Conservation (phyloP, 2,888 invertebrate species). For the Ganaspis brasiliensis region DNA sequence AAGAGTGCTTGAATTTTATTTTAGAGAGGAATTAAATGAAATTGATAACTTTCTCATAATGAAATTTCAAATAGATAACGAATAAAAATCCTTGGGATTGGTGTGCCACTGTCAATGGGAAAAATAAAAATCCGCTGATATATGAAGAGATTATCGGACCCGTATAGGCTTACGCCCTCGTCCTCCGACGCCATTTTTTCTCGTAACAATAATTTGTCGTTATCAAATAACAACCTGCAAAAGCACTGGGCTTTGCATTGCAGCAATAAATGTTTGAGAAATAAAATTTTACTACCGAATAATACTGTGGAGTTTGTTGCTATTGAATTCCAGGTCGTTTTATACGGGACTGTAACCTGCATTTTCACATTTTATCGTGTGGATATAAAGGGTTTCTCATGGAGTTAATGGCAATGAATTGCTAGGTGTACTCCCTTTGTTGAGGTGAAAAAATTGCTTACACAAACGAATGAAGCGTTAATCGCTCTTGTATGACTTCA, state of each 20-base stretch:
- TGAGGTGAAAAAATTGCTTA: constrained; percentile 47
- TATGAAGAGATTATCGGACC: constrained; percentile 79
- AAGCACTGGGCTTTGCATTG: constrained; percentile 64
- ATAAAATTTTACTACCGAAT: constrained; percentile 80
- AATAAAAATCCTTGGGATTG: constrained; percentile 3
- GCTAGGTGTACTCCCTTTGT: constrained; percentile 34
- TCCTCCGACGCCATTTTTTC: constrained; percentile 71
- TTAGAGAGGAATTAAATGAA: constrained; percentile 24
- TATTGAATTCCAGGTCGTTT: constrained; percentile 77
- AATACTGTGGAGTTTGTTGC: constrained; percentile 77
- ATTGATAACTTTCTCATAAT: neutral
- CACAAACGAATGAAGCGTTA: constrained; percentile 25
- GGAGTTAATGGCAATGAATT: constrained; percentile 54
- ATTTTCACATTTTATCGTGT: constrained; percentile 61
- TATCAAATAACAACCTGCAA: constrained; percentile 75
- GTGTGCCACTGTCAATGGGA: neutral
- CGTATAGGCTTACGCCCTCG: constrained; percentile 63
- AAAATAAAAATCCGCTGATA: constrained; percentile 79
- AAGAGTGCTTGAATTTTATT: neutral
- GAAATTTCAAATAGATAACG: constrained; percentile 3
- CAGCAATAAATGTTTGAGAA: constrained; percentile 77
- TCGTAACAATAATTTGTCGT: constrained; percentile 81
- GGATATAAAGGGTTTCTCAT: constrained; percentile 58
- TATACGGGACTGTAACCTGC: constrained; percentile 52
- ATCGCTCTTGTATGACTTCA: constrained; percentile 8